phyloP scores from a whole-genome alignment of 2,113 vertebrate genomes.

The Onychostoma macrolepis region DNA sequence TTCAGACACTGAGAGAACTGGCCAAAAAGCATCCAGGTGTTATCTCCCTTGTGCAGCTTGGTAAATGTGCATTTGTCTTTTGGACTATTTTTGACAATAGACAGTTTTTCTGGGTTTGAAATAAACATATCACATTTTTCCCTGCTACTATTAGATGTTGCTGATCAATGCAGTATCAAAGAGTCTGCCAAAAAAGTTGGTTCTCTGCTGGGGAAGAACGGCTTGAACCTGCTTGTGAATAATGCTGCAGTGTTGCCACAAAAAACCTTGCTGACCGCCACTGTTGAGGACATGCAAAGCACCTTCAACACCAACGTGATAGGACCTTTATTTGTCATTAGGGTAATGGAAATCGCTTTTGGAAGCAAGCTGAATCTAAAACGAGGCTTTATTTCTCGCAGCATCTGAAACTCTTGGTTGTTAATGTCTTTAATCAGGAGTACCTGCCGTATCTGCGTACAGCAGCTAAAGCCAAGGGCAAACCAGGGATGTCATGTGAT shows the following conservation, averaged over 20 bases:
- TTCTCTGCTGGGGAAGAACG: constrained; percentile 65
- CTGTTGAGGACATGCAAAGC: constrained; percentile 69
- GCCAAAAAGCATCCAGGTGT: constrained; percentile 59
- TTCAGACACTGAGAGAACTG: constrained; percentile 56
- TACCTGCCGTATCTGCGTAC: constrained; percentile 70
- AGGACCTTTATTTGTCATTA: constrained; percentile 70
- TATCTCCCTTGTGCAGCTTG: constrained; percentile 57
- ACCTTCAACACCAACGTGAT: constrained; percentile 68
- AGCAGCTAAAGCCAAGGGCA: constrained; percentile 61
- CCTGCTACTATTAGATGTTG: constrained; percentile 57
- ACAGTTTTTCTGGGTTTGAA: not conserved
- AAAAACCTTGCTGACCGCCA: not conserved
- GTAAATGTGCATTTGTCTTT: constrained; percentile 37
- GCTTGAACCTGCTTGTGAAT: constrained; percentile 79
- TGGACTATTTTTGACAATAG: not conserved
- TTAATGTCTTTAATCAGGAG: constrained; percentile 53
- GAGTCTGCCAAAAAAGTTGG: constrained; percentile 68
- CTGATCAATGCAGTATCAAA: constrained; percentile 72
- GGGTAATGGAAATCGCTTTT: constrained; percentile 54
- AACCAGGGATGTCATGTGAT: constrained; percentile 66
- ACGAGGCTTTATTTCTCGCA: too few relatives aligned
- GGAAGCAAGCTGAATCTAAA: not conserved
- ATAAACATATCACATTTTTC: not conserved
- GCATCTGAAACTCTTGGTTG: not conserved
- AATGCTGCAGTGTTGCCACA: constrained; percentile 67